Conservation (phyloP, 1,140 invertebrate species). For the Pseudoatta argentina region DNA sequence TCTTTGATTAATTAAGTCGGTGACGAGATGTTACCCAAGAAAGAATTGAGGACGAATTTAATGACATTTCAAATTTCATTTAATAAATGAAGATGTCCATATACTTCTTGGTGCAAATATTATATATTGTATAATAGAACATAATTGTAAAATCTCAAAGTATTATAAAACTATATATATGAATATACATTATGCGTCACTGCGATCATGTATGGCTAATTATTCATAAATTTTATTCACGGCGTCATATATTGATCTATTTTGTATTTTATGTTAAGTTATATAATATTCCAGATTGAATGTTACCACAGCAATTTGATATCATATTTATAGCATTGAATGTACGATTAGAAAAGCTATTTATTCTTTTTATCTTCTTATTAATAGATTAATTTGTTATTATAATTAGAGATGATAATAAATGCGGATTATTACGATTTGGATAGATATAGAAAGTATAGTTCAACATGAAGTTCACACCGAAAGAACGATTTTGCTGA, state of each 20-base stretch:
- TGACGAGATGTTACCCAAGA: slow-evolving; percentile 1
- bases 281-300: background rate
- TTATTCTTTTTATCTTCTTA: background rate
- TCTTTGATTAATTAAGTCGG: background rate
- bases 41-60: background rate
- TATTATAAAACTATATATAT: background rate
- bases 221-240: slow-evolving; percentile 32
- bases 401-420: background rate
- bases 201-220: background rate
- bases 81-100: slow-evolving; percentile 21
- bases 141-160: slow-evolving; percentile 31
- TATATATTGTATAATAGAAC: background rate
- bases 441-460: background rate
- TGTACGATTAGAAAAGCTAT: background rate
- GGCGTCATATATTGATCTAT: background rate
- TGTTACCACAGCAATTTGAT: background rate
- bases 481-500: no score
- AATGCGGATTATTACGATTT: background rate
- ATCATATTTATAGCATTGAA: background rate
- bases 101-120: background rate
- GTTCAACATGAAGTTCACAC: background rate
- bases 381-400: background rate
- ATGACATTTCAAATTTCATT: background rate
- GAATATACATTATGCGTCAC: background rate
- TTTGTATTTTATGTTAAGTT: background rate